These are phyloP conservation scores for Macaria liturata DNA, from an alignment of 2,888 invertebrate genomes.

Conservation along the genomic window DNA sequence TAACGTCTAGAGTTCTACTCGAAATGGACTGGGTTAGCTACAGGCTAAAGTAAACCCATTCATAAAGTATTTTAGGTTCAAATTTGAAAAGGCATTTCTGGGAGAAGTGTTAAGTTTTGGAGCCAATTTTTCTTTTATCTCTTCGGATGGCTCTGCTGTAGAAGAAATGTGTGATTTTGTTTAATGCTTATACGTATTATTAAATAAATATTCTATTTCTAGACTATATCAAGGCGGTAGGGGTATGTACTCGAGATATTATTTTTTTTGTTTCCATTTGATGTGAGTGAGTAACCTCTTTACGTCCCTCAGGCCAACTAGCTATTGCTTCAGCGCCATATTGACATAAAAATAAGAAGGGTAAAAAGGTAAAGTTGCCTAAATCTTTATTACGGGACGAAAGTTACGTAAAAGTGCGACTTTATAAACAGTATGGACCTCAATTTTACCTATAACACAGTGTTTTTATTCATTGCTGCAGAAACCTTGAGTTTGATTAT, in stretches of 20 bases:
- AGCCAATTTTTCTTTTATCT: neutral
- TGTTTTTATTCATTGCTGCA: neutral
- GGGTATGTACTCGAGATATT: too few relatives aligned
- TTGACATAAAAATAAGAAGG: constrained; percentile 38
- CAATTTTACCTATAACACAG: neutral
- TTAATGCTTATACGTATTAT: too few relatives aligned
- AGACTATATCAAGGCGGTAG: too few relatives aligned
- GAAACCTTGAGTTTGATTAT: too few relatives aligned
- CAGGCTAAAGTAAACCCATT: constrained; percentile 1
- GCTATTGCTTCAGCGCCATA: constrained; percentile 33
- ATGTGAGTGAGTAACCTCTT: constrained; percentile 12
- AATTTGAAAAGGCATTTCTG: neutral
- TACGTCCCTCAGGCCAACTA: constrained; percentile 29
- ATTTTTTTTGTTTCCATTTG: neutral
- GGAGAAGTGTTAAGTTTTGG: constrained; percentile 1
- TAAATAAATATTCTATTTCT: too few relatives aligned
- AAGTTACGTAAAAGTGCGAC: constrained; percentile 23
- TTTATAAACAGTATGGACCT: constrained; percentile 11
- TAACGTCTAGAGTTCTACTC: constrained; percentile 12
- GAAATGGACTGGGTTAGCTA: constrained; percentile 1
- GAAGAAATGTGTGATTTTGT: too few relatives aligned
- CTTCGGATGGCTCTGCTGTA: too few relatives aligned
- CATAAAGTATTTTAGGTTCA: neutral
- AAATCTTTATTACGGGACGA: constrained; percentile 34
- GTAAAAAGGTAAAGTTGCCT: constrained; percentile 32